Evolutionary conservation across 2,797 vertebrate species (phyloP).

Genomic region (Scomberomorus guttatus): DNA sequence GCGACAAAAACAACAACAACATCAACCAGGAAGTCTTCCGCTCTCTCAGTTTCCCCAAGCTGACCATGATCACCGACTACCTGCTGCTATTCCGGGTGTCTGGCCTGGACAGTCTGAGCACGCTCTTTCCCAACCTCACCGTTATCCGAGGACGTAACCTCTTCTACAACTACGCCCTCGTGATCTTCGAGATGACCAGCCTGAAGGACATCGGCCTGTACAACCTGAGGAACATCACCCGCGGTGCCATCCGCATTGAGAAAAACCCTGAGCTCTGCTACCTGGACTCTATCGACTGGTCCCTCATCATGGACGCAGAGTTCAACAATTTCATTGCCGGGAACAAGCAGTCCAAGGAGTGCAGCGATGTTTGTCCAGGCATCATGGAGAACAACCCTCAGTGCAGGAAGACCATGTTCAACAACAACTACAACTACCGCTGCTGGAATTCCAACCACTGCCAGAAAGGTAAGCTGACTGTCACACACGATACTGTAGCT

Average conservation of each 20-base stretch:
- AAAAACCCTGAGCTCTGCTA: constrained; percentile 99
- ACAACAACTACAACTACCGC: constrained; percentile 95
- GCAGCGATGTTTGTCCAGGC: constrained; percentile 95
- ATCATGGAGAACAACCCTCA: constrained; percentile 91
- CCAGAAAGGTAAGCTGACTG: constrained; percentile 94
- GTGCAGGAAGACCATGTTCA: constrained; percentile 94
- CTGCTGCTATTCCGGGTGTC: constrained; percentile 97
- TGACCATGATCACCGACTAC: constrained; percentile 97
- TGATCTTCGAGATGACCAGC: constrained; percentile 99
- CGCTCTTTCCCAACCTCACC: constrained; percentile 96
- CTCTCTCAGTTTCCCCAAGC: constrained; percentile 94
- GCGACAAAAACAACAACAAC: constrained; percentile 88
- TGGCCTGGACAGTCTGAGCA: constrained; percentile 95
- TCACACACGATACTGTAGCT: constrained; percentile 1
- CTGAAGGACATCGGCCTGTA: constrained; percentile 96
- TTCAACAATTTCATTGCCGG: constrained; percentile 96
- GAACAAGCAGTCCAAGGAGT: constrained; percentile 97
- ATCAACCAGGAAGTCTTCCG: constrained; percentile 92
- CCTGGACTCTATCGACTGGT: constrained; percentile 98
- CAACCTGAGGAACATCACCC: constrained; percentile 95
- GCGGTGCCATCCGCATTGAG: constrained; percentile 96
- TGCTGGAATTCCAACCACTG: constrained; percentile 98
- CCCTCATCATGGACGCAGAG: constrained; percentile 95
- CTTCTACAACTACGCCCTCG: constrained; percentile 98
- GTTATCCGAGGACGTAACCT: constrained; percentile 97